Evolutionary conservation across 2,113 vertebrate genomes (phyloP), one percentile per base, ranked within the genome.

Genomic region (Bettongia penicillata): DNA sequence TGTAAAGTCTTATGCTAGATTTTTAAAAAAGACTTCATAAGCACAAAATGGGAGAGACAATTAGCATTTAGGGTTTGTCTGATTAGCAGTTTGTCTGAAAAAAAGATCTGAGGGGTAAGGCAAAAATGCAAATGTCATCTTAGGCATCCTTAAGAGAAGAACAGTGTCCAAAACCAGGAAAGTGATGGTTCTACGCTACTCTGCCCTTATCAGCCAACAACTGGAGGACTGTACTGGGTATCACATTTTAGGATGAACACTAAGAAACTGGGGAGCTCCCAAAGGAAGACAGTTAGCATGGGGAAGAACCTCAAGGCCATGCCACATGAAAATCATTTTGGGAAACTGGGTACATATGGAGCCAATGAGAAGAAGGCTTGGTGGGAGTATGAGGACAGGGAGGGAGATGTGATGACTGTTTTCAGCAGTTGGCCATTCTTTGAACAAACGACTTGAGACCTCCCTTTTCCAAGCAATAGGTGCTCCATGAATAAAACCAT

Each of bases 401-500:
- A 77, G 6, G 1, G 25, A 43, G 12, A 77, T n/a, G 25, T n/a
- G 31, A 31, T 68, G 12, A 57, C 55, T 57, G 55, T 68, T 22
- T 77, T 77, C 16, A 77, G n/a, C 37, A 77, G 25, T 77, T 14
- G 5, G 43, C 37, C 16, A 43, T 77, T 77, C 37, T 77, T 77
- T 77, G 68, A 77, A 77, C n/a, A 22, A 77, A n/a, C 22, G 37
- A 77, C 37, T 77, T 77, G 37, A 77, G 6, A 77, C 43, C 37
- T 77, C 37, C 68, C 19, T 77, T 77, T 77, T 77, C 37, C 2
- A 94, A 93, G 57, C 92, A 94, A 89, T 24, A 3, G 53, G 89
- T 84, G n/a, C n/a, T 61, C 95, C 48, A 92, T 93, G 94, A 93
- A 94, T 93, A 91, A 93, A 94, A 94, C 55, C 28, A 48, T 52